These are phyloP conservation scores for Emydocephalus ijimae DNA, from an alignment of 2,113 vertebrate genomes.

Conservation along the genomic window DNA sequence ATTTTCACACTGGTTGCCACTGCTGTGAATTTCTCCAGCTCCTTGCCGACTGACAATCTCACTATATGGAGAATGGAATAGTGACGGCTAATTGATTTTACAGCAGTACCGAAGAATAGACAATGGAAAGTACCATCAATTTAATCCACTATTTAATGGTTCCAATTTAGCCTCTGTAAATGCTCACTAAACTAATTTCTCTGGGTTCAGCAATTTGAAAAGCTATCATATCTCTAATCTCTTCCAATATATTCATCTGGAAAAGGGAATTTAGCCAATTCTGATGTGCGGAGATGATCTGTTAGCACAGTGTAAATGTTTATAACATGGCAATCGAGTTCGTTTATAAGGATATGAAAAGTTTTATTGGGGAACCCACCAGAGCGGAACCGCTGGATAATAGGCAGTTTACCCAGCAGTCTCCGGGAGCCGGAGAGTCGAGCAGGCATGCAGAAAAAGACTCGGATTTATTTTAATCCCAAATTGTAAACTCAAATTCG, in stretches of 20 bases:
- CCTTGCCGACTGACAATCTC: conserved; percentile 91
- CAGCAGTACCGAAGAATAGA: conserved; percentile 99
- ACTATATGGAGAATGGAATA: conserved; percentile 98
- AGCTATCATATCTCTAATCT: conserved; percentile 99
- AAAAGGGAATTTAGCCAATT: conserved; percentile 99
- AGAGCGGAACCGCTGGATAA: conserved; percentile 99
- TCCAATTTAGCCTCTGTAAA: conserved; percentile 99
- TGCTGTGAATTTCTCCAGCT: conserved; percentile 87
- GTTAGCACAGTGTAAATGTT: conserved; percentile 99
- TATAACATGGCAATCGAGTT: conserved; percentile 99
- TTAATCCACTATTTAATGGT: conserved; percentile 99
- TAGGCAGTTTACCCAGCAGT: conserved; percentile 99
- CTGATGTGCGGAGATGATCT: conserved; percentile 99
- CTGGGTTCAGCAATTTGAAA: conserved; percentile 99
- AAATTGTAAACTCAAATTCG: conserved; percentile 77
- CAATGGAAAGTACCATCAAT: conserved; percentile 99
- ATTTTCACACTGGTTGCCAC: conserved; percentile 64
- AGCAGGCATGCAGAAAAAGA: conserved; percentile 98
- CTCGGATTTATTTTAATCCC: conserved; percentile 98
- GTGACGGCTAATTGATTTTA: conserved; percentile 99
- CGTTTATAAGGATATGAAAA: conserved; percentile 99
- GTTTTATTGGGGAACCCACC: conserved; percentile 99
- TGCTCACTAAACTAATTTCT: conserved; percentile 99
- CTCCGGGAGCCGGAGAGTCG: conserved; percentile 91
- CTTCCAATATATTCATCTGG: conserved; percentile 99